A percentile compares a stretch with the other conserved stretches of the same genome.
phyloP scores from a whole-genome alignment of 30 jellyfish, hydroid and myxozoan species.

The Hydra vulgaris region DNA sequence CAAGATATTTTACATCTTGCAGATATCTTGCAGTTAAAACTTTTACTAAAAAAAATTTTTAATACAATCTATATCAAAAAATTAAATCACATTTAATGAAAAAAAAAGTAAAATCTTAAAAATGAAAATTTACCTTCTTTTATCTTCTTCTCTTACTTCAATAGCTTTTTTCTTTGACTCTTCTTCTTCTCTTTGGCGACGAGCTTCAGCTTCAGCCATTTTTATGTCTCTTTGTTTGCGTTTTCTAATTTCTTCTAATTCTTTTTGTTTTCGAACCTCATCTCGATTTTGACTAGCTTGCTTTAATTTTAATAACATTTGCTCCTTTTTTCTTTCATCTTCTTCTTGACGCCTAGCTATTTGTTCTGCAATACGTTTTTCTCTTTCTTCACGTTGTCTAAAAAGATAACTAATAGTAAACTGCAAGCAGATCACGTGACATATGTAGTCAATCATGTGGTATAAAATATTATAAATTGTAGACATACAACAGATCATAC shows the following conservation, averaged over 20 bases:
- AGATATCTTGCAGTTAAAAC: no score
- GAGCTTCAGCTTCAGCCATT: slow-evolving; percentile 82
- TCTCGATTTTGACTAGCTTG: slow-evolving; percentile 49
- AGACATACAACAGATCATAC: no score
- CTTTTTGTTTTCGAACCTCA: slow-evolving; percentile 33
- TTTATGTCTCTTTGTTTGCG: slow-evolving; percentile 54
- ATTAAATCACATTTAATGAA: no score
- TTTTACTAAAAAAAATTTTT: no score
- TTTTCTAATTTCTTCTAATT: slow-evolving; percentile 66
- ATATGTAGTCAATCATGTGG: not conserved
- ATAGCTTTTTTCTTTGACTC: slow-evolving; percentile 41
- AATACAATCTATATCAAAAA: no score
- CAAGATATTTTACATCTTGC: no score
- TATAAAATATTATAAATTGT: no score
- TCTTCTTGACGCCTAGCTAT: slow-evolving; percentile 65
- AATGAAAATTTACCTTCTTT: slow-evolving; percentile 29
- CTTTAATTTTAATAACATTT: slow-evolving; percentile 9
- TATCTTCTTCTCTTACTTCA: slow-evolving; percentile 67
- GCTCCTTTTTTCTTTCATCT: slow-evolving; percentile 43
- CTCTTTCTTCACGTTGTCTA: slow-evolving; percentile 88
- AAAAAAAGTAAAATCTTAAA: no score
- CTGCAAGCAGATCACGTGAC: no score
- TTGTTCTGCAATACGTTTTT: slow-evolving; percentile 56
- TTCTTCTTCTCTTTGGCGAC: slow-evolving; percentile 61
- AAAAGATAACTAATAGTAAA: not conserved